Evolutionary conservation across 2,113 vertebrate species (phyloP), one percentile per base, ranked within the genome.

Genomic region (Zosterops borbonicus): DNA sequence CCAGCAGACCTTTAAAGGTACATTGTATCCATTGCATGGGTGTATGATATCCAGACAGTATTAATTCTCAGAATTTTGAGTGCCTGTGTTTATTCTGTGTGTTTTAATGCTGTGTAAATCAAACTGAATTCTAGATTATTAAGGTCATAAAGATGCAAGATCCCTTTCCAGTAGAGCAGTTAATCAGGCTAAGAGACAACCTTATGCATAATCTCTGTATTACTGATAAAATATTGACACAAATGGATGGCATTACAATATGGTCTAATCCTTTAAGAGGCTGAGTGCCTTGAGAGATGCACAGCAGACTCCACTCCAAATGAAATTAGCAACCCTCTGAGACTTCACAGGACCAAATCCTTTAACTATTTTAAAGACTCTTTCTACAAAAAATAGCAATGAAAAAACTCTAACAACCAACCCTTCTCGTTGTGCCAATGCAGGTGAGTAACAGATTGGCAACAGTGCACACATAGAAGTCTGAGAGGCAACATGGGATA

Each of bases 131-230:
- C 47, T 49, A 78, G 25, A 73, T 91, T 86, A 73, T 87, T 73
- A 75, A 89, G 50, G 35, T 63, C 17, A 39, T 39, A 91, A 89
- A 56, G 55, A 83, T 42, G 33, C 35, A 65, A 65, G 74, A 82
- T 79, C 55, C n/a, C 21, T 60, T 84, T 91, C 25, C 37, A 64
- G 20, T 46, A 27, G 22, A 80, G 46, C 35, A 47, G 21, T 95
- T 80, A 74, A 80, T 86, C 74, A 80, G 75, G 17, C 37, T 74
- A 69, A 71, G 3, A 49, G 67, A 83, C 12, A 89, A 84, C 49
- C 39, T 89, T 71, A 80, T 39, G 41, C 14, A 82, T 84, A 87
- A 92, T 95, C 83, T 80, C 89, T 93, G n/a, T 73, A 80, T 77
- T 86, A 71, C 46, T 67, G 90, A 67, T 87, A 67, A 87, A 87